phyloP scores from a whole-genome alignment of 2,113 vertebrate species.

The Pseudorhombus dupliciocellatus region DNA sequence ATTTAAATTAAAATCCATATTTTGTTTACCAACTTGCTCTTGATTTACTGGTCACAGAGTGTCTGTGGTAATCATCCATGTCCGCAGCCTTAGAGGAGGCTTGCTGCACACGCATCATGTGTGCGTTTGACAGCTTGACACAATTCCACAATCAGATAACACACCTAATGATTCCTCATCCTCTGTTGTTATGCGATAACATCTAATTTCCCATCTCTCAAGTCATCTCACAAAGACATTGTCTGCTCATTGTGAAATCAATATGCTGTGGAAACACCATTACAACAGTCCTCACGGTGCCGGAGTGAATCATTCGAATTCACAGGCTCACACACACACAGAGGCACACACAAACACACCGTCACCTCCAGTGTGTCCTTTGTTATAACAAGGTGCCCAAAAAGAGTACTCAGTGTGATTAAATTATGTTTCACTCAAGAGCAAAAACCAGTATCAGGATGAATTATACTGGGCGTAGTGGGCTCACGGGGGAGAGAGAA shows the following conservation, averaged over 20 bases:
- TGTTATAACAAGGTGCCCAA: conserved; percentile 29
- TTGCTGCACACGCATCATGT: conserved; percentile 12
- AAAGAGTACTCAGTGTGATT: conserved; percentile 48
- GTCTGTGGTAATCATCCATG: conserved; percentile 26
- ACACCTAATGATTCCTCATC: conserved; percentile 40
- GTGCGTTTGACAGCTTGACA: conserved; percentile 53
- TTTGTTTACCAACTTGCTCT: conserved; percentile 43
- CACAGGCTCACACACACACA: conserved; percentile 7
- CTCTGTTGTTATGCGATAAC: conserved; percentile 62
- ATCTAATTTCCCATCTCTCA: conserved; percentile 68
- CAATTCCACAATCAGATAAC: conserved; percentile 61
- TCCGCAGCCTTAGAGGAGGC: conserved; percentile 9
- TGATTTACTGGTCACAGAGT: conserved; percentile 23
- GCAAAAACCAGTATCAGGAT: conserved; percentile 44
- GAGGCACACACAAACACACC: conserved; percentile 16
- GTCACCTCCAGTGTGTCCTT: conserved; percentile 44
- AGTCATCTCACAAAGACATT: conserved; percentile 67
- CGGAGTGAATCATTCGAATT: conserved; percentile 43
- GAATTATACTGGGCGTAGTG: conserved; percentile 43
- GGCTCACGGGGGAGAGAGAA: conserved; percentile 44
- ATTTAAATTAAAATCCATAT: conserved; percentile 65
- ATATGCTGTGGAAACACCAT: conserved; percentile 67
- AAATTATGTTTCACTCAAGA: conserved; percentile 36
- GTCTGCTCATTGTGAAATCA: conserved; percentile 69
- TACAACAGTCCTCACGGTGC: conserved; percentile 62